Evolutionary conservation across 2,888 invertebrate genomes (phyloP), one percentile per base, ranked within the genome.

Genomic region (Tetrapedia diversipes): DNA sequence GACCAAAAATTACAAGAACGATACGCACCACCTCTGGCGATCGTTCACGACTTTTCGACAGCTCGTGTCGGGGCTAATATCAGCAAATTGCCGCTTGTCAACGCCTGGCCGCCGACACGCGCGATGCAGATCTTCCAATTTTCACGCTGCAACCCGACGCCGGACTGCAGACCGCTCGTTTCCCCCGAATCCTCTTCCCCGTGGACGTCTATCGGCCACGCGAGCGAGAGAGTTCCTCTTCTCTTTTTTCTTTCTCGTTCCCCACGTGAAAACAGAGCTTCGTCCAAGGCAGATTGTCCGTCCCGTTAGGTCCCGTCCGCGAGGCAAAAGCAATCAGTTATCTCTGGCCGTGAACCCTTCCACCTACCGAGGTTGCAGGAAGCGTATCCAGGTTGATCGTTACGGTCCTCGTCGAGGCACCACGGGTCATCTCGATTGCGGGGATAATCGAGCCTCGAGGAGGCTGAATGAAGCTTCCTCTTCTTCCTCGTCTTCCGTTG

Each of bases 271-370:
- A 81, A 64, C 43, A 34, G n/a, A n/a, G 54, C 66, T 61, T 60
- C 73, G 57, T 66, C 70, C 51, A 61, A 70, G 77, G 70, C 54
- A 78, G 81, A 82, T 80, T 83, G 75, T 80, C 67, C 84, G 63
- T 84, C 82, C 84, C 84, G 82, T 84, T 84, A 84, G 82, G 77
- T 79, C 73, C 73, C 74, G 71, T 77, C 82, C 82, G 80, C 80
- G 73, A 75, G 84, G 80, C 77, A 80, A 75, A 70, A 72, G 82
- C 84, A 84, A 84, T 83, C 84, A 80, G 82, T 84, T 84, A 80
- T 78, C 80, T 79, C 72, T 72, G 54, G 32, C 77, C 64, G 71
- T 57, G 73, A 77, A 83, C 81, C n/a, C 77, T 80, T 73, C 64
- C 76, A 74, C 77, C 77, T 77, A 72, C 64, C 60, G 71, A 79